phyloP scores from a whole-genome alignment of 2,888 invertebrate genomes.

The Caenorhabditis becei region DNA sequence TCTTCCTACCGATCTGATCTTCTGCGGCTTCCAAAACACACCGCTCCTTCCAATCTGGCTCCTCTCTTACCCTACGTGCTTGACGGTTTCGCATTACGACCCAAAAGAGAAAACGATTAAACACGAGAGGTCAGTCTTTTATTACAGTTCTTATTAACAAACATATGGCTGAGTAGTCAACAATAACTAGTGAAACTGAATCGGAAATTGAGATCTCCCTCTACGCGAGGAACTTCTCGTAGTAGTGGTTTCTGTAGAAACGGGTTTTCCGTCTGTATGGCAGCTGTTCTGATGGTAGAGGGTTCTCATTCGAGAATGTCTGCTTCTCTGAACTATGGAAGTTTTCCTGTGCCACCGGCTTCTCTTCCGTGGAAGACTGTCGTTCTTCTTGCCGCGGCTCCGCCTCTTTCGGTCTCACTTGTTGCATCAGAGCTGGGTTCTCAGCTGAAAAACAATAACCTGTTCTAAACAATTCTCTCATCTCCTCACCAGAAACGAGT shows the following conservation, averaged over 20 bases:
- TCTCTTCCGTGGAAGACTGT: constrained; percentile 27
- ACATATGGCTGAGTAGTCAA: constrained; percentile 18
- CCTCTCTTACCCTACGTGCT: constrained; percentile 73
- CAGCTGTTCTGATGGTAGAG: constrained; percentile 45
- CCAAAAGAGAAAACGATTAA: constrained; percentile 47
- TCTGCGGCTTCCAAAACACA: constrained; percentile 73
- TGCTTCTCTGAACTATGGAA: constrained; percentile 38
- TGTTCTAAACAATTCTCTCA: no score
- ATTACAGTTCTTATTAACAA: constrained; percentile 36
- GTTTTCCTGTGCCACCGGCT: constrained; percentile 29
- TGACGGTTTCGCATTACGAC: constrained; percentile 55
- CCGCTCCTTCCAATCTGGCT: constrained; percentile 77
- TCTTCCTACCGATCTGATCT: constrained; percentile 64
- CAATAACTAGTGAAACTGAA: constrained; percentile 27
- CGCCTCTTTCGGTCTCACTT: constrained; percentile 33
- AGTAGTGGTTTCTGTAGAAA: constrained; percentile 56
- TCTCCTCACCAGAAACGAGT: constrained; percentile 19
- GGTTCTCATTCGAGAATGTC: constrained; percentile 23
- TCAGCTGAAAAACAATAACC: constrained; percentile 25
- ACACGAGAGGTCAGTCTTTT: constrained; percentile 51
- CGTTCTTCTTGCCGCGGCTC: not conserved
- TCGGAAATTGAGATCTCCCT: not conserved
- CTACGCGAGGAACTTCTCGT: constrained; percentile 44
- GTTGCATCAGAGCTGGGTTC: constrained; percentile 18
- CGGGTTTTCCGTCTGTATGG: constrained; percentile 36